These are phyloP conservation scores for Mobula birostris DNA, from an alignment of 2,113 vertebrate genomes.

Conservation along the genomic window DNA sequence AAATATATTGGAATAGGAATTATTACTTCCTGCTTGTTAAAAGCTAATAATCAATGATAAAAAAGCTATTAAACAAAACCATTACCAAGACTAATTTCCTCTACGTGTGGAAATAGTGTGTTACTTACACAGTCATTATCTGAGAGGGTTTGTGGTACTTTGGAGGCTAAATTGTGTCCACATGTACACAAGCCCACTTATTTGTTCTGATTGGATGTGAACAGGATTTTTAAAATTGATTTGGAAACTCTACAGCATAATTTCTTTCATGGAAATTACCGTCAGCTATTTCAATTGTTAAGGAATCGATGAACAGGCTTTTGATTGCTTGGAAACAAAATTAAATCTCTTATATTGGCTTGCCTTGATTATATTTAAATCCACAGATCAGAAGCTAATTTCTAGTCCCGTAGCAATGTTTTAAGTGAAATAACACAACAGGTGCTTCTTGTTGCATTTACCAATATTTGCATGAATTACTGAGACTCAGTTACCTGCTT, in stretches of 20 bases:
- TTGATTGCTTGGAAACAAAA: not conserved
- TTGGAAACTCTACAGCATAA: not conserved
- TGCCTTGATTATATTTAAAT: not conserved
- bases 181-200: not conserved
- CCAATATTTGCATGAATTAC: not conserved
- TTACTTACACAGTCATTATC: not conserved
- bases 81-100: not conserved
- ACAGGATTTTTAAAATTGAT: not conserved
- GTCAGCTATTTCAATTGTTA: not conserved
- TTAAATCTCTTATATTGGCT: not conserved
- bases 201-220: not conserved
- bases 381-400: not conserved
- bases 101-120: not conserved
- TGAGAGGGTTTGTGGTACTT: not conserved
- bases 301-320: not conserved
- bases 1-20: not conserved
- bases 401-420: not conserved
- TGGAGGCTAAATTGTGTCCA: not conserved
- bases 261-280: not conserved
- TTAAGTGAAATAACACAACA: not conserved
- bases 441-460: not conserved
- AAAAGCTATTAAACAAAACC: not conserved
- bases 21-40: not conserved
- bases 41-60: not conserved
- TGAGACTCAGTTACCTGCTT: not conserved